phyloP scores from a whole-genome alignment of 2,888 invertebrate genomes.

The Cremastinae sp. region DNA sequence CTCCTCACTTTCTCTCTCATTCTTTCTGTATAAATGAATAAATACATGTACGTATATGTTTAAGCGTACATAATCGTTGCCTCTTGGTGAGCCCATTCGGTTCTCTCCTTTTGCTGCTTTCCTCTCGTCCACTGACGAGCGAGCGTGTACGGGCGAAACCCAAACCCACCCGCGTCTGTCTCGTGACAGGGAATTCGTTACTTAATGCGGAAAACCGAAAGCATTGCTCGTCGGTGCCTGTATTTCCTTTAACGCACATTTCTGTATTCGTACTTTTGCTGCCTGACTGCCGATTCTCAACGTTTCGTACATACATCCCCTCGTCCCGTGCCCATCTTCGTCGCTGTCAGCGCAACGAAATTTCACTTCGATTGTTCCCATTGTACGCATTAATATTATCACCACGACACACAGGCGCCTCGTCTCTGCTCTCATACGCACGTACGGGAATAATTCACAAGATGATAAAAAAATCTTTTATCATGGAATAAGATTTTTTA shows the following conservation, averaged over 20 bases:
- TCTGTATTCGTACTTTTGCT: conserved; percentile 34
- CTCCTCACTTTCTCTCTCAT: no score
- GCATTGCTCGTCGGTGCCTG: conserved; percentile 52
- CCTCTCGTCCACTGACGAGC: conserved; percentile 25
- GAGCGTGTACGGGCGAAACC: conserved; percentile 57
- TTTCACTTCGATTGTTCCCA: conserved; percentile 58
- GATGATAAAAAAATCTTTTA: no score
- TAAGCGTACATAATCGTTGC: conserved; percentile 28
- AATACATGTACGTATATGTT: conserved; percentile 6
- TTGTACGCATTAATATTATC: conserved; percentile 37
- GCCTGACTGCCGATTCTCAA: conserved; percentile 42
- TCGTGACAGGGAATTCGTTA: conserved; percentile 73
- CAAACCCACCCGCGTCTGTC: conserved; percentile 75
- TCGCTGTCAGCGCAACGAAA: conserved; percentile 52
- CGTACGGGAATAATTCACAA: no score
- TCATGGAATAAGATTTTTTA: no score
- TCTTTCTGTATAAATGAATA: no score
- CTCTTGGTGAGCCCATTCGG: conserved; percentile 63
- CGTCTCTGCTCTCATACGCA: neutral
- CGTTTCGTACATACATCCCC: neutral
- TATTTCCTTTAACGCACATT: neutral
- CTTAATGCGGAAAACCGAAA: conserved; percentile 72
- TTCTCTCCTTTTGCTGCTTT: conserved; percentile 57
- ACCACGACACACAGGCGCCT: neutral
- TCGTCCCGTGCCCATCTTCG: neutral